Evolutionary conservation across 2,888 invertebrate species (phyloP).

Genomic region (Ametastegia equiseti): DNA sequence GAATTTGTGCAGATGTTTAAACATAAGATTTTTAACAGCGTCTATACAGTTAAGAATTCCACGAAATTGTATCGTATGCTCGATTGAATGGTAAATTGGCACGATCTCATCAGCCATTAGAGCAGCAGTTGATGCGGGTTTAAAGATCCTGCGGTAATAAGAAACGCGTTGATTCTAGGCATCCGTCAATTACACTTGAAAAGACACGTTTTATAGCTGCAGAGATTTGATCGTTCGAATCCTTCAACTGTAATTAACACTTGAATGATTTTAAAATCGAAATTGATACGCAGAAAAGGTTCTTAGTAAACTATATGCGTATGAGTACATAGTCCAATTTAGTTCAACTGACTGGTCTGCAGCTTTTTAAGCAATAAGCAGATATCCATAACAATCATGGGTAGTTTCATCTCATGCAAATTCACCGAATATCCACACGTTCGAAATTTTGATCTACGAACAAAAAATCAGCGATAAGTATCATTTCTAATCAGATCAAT

Average conservation of each 20-base stretch:
- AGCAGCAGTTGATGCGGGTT: slow-evolving; percentile 8
- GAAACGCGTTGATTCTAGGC: neutral
- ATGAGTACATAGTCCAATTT: neutral
- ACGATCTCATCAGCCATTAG: neutral
- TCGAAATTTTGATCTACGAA: no score
- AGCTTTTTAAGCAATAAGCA: no score
- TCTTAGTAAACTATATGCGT: neutral
- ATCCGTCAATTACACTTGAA: neutral
- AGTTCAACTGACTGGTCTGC: neutral
- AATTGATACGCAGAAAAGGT: neutral
- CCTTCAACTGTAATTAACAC: neutral
- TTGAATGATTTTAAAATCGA: neutral
- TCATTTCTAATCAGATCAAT: no score
- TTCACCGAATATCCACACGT: no score
- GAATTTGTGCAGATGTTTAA: slow-evolving; percentile 2
- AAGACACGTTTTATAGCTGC: slow-evolving; percentile 4
- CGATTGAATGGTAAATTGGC: neutral
- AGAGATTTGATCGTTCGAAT: neutral
- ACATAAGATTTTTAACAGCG: neutral
- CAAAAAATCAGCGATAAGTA: no score
- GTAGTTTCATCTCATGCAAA: no score
- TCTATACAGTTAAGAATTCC: neutral
- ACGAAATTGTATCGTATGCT: neutral
- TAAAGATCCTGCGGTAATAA: neutral
- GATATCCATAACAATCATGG: no score